phyloP scores from a whole-genome alignment of 2,797 vertebrate species.

The Myotis planiceps region DNA sequence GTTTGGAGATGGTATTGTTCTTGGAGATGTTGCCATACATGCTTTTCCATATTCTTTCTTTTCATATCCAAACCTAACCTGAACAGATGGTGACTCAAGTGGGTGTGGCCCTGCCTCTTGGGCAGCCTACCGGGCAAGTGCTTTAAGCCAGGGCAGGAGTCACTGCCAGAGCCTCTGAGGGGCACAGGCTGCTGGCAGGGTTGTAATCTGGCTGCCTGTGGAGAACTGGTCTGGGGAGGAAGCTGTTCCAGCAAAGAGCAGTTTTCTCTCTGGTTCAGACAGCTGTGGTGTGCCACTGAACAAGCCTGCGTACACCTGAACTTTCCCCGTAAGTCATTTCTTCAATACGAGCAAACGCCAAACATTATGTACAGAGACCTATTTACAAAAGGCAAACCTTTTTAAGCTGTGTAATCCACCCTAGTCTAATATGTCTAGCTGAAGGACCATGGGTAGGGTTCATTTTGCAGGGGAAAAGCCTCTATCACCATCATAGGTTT shows the following conservation, averaged over 20 bases:
- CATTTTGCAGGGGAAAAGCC: slow-evolving; percentile 82
- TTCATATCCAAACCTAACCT: background rate
- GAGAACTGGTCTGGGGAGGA: slow-evolving; percentile 52
- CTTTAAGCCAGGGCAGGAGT: slow-evolving; percentile 48
- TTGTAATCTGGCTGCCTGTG: slow-evolving; percentile 14
- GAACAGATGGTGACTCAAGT: slow-evolving; percentile 17
- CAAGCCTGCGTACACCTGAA: background rate
- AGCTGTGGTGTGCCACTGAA: background rate
- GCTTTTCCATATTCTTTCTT: background rate
- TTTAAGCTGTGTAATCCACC: slow-evolving; percentile 52
- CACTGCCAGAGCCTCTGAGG: slow-evolving; percentile 42
- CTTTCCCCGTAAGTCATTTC: slow-evolving; percentile 50
- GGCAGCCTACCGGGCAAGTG: slow-evolving; percentile 62
- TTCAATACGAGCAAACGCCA: slow-evolving; percentile 61
- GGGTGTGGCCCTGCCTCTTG: slow-evolving; percentile 71
- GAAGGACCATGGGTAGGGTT: slow-evolving; percentile 81
- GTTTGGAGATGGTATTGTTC: slow-evolving; percentile 26
- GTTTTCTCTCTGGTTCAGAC: slow-evolving; percentile 21
- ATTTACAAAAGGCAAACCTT: slow-evolving; percentile 55
- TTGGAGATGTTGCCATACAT: background rate
- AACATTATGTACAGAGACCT: slow-evolving; percentile 36
- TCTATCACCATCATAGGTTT: slow-evolving; percentile 78
- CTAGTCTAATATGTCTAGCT: slow-evolving; percentile 85
- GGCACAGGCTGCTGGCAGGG: slow-evolving; percentile 27
- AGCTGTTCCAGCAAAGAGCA: background rate